Evolutionary conservation across 2,888 invertebrate species (phyloP).

Genomic region (Polydrusus tereticollis): DNA sequence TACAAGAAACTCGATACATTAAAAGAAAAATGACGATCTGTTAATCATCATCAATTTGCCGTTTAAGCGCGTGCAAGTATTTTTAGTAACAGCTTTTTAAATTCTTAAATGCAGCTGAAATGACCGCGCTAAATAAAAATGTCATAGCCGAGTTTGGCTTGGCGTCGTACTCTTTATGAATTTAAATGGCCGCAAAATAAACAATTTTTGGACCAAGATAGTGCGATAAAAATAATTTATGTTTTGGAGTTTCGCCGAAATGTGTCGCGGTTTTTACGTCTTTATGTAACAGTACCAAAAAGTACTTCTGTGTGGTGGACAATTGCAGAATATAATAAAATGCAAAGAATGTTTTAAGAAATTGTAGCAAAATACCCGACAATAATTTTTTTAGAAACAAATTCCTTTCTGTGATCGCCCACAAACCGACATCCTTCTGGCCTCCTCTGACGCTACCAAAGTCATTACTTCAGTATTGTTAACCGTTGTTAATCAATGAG

Average conservation of each 20-base stretch:
- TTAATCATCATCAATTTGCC: conserved; percentile 30
- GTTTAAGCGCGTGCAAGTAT: conserved; percentile 18
- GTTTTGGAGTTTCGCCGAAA: conserved; percentile 5
- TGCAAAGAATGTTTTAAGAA: too few species aligned
- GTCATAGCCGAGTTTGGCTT: conserved; percentile 20
- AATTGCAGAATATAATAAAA: too few species aligned
- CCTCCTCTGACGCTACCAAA: too few species aligned
- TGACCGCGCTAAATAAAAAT: conserved; percentile 30
- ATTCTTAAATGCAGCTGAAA: conserved; percentile 31
- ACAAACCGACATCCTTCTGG: too few species aligned
- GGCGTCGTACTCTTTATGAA: conserved; percentile 30
- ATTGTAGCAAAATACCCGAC: too few species aligned
- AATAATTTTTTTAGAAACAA: too few species aligned
- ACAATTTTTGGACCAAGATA: conserved; percentile 29
- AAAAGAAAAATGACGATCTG: conserved; percentile 21
- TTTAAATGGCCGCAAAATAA: conserved; percentile 41
- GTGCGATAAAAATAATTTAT: conserved; percentile 37
- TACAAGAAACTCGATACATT: not conserved
- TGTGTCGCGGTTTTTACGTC: not conserved
- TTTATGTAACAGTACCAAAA: too few species aligned
- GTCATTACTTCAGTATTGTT: too few species aligned
- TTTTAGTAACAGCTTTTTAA: conserved; percentile 28
- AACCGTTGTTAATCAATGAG: too few species aligned
- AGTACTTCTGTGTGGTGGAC: too few species aligned
- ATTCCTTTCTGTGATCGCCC: too few species aligned